phyloP scores from a whole-genome alignment of 2,888 invertebrate genomes.

The Pogonocherus hispidulus region DNA sequence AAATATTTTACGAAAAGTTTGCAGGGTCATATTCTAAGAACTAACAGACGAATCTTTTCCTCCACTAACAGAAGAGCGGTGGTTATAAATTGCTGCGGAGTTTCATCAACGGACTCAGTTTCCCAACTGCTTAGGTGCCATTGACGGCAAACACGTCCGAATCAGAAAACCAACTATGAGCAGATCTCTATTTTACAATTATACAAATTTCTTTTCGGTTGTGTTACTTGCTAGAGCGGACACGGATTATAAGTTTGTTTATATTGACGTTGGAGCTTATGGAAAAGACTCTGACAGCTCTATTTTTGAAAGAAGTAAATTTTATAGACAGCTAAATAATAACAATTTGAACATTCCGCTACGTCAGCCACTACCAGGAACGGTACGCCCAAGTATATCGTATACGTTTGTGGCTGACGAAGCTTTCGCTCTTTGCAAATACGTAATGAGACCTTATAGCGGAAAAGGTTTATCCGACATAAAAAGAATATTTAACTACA shows the following conservation, averaged over 20 bases:
- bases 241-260: slow-evolving; percentile 14
- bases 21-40: slow-evolving; percentile 12
- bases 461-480: slow-evolving; percentile 16
- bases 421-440: slow-evolving; percentile 17
- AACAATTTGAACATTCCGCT: slow-evolving; percentile 12
- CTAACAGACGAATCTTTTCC: not conserved
- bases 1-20: slow-evolving; percentile 20
- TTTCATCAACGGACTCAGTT: no score
- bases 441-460: slow-evolving; percentile 23
- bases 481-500: slow-evolving; percentile 27
- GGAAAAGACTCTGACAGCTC: slow-evolving; percentile 20
- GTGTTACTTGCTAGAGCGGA: slow-evolving; percentile 16
- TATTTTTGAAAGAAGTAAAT: slow-evolving; percentile 11
- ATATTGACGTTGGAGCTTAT: slow-evolving; percentile 22
- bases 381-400: not conserved
- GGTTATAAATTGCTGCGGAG: no score
- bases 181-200: slow-evolving; percentile 22
- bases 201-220: slow-evolving; percentile 20
- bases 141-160: slow-evolving; percentile 20
- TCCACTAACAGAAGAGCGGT: no score
- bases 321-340: slow-evolving; percentile 8
- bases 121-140: slow-evolving; percentile 2
- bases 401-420: slow-evolving; percentile 24
- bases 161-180: slow-evolving; percentile 9
- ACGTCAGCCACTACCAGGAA: slow-evolving; percentile 10